Conservation (phyloP, 1,140 invertebrate species). For the Berghia stephanieae region DNA sequence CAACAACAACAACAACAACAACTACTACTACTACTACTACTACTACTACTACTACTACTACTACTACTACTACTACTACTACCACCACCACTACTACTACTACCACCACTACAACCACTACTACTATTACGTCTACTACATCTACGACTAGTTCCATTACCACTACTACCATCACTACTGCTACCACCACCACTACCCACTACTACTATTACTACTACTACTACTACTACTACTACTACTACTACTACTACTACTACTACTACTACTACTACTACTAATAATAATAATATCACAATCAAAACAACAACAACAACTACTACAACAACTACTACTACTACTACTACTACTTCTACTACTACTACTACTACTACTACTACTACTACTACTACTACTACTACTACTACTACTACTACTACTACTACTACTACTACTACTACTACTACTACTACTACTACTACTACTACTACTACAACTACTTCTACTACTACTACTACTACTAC, state of each 20-base stretch:
- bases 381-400: constrained; percentile 35
- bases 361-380: constrained; percentile 33
- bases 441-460: constrained; percentile 34
- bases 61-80: constrained; percentile 3
- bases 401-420: constrained; percentile 35
- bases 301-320: constrained; percentile 30
- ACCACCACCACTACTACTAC: not conserved
- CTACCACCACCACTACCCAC: constrained; percentile 19
- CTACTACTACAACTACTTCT: constrained; percentile 24
- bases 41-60: not conserved
- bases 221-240: constrained; percentile 25
- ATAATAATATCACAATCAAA: no score
- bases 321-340: constrained; percentile 33
- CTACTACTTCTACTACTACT: constrained; percentile 32
- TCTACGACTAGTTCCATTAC: constrained; percentile 30
- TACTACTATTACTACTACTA: no score
- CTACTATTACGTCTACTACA: no score
- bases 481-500: constrained; percentile 32
- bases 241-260: constrained; percentile 31
- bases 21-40: not conserved
- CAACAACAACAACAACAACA: not conserved
- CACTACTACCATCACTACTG: constrained; percentile 28
- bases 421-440: constrained; percentile 37
- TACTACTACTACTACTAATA: no score
- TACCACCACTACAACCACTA: not conserved